These are phyloP conservation scores for Charina bottae DNA, from an alignment of 2,113 vertebrate genomes.

Conservation along the genomic window DNA sequence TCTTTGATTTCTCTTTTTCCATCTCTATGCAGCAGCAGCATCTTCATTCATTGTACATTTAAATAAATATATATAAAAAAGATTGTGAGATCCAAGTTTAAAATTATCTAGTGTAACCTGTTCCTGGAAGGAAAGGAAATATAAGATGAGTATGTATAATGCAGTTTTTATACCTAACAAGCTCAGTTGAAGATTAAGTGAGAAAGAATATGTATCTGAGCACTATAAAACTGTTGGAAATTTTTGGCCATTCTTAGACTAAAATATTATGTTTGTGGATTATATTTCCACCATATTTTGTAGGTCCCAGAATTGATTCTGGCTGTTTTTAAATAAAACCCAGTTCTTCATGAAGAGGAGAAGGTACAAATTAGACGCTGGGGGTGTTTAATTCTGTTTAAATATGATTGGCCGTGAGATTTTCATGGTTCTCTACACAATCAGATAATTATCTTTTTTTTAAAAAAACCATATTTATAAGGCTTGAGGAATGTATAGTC, in stretches of 20 bases:
- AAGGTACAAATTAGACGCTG: background rate
- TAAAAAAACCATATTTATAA: background rate
- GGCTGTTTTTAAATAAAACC: background rate
- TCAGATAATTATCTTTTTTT: background rate
- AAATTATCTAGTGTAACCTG: background rate
- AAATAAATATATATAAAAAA: background rate
- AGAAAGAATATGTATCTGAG: background rate
- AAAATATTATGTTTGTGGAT: background rate
- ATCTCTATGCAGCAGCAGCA: background rate
- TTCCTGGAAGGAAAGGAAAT: background rate
- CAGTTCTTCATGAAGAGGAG: background rate
- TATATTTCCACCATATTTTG: background rate
- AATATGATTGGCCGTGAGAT: background rate
- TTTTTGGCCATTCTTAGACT: background rate
- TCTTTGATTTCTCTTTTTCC: background rate
- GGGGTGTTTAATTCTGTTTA: background rate
- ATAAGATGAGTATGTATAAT: no score
- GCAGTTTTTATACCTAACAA: background rate
- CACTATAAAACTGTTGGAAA: background rate
- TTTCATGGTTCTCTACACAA: background rate
- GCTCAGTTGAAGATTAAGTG: background rate
- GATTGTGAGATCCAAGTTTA: background rate
- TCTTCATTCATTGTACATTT: background rate
- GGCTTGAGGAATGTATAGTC: background rate
- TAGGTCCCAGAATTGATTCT: background rate